Base-by-base conservation (phyloP, 2,888 invertebrate genomes). In the Apodemia hepburni region DNA sequence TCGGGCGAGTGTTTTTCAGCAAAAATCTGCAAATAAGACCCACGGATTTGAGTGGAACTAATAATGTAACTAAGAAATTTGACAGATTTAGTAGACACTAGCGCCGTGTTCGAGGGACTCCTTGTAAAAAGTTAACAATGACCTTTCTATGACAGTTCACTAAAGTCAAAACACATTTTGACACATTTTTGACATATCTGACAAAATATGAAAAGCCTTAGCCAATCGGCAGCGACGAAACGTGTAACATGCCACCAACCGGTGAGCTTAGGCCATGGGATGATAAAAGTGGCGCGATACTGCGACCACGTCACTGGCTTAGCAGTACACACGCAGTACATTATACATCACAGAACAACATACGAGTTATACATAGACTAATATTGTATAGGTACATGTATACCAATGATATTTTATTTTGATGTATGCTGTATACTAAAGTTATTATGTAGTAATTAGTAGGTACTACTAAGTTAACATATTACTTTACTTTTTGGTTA, bases 221-320 rank as follows among this genome's bases (percentile, higher is more conserved):
- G 22, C 54, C 54, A 54, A 54, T 54, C 54, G 27, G 22, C 54
- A 22, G 22, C 5, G 22, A 27, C 27, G 3, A 22, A 27, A 54
- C 54, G 54, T 27, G 54, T 54, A 6, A 22, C 22, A 27, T 54
- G 42, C 54, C 22, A 54, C 54, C 54, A 54, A 54, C 54, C 54
- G 54, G 54, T 4, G 27, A 22, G 54, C 27, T 54, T 27, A 22
- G 3, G 12, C 54, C 4, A 54, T 54, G 15, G 54, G 22, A 54
- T 54, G 54, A 54, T 15, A 15, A 42, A 54, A 51, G 54, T 54
- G 54, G 54, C 54, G 54, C 54, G 54, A 54, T 54, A 54, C 12
- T 54, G 54, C 18, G 51, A 51, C 51, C 51, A 51, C 51, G 51
- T 51, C 51, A 51, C 22, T 51, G 38, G 38, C 12, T 22, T 38